Evolutionary conservation across 2,888 invertebrate genomes (phyloP).

Genomic region (Reticulitermes lucifugus): DNA sequence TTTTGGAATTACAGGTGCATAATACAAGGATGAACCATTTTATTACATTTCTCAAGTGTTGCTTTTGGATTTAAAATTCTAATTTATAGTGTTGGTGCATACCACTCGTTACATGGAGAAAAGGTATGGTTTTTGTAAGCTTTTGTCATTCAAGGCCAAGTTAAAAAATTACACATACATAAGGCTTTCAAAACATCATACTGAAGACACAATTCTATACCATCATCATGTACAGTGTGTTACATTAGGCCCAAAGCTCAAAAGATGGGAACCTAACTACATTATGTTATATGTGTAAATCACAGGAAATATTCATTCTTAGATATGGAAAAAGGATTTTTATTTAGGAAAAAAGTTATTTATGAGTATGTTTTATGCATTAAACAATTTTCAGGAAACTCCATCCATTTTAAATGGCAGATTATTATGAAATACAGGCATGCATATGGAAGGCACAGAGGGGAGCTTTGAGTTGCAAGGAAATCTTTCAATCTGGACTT

Average conservation of each 20-base stretch:
- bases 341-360: constrained; percentile 14
- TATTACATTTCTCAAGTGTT: background rate
- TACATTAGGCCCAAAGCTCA: background rate
- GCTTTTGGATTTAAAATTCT: background rate
- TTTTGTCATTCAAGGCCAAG: background rate
- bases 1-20: background rate
- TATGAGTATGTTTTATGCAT: constrained; percentile 4
- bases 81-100: constrained; percentile 6
- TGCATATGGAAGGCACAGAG: constrained; percentile 21
- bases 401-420: background rate
- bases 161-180: background rate
- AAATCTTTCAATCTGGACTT: background rate
- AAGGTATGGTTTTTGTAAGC: background rate
- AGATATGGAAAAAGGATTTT: background rate
- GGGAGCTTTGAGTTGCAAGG: background rate
- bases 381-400: background rate
- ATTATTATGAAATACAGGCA: background rate
- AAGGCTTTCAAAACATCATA: background rate
- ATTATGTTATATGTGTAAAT: background rate
- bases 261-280: background rate
- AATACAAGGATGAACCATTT: background rate
- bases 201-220: background rate
- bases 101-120: background rate
- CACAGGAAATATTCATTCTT: background rate
- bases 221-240: background rate